phyloP scores from a whole-genome alignment of 2,797 vertebrate species.

The Australoheros facetus region DNA sequence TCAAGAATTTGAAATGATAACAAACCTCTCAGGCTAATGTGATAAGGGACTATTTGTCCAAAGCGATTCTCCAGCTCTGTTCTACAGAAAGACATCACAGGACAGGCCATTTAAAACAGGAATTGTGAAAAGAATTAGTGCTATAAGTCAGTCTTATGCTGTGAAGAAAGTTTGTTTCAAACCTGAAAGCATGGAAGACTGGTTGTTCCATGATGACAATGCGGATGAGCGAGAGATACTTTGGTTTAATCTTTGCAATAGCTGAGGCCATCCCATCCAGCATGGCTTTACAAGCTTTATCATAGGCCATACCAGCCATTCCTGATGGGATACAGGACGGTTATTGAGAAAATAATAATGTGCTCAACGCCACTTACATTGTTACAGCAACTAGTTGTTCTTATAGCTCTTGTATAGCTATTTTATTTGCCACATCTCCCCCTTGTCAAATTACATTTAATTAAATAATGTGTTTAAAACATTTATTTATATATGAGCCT shows the following conservation, averaged over 20 bases:
- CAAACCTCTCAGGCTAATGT: slow-evolving; percentile 48
- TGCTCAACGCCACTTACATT: not conserved
- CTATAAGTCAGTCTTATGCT: not conserved
- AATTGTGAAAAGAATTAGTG: not conserved
- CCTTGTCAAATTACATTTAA: too few relatives aligned
- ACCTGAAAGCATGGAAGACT: slow-evolving; percentile 70
- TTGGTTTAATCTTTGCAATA: slow-evolving; percentile 47
- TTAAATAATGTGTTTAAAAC: too few relatives aligned
- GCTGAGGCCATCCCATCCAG: slow-evolving; percentile 63
- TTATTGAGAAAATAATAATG: not conserved
- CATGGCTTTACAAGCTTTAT: slow-evolving; percentile 62
- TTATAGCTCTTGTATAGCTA: too few relatives aligned
- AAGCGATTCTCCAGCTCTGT: slow-evolving; percentile 62
- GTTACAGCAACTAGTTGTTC: not conserved
- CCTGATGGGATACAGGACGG: slow-evolving; percentile 46
- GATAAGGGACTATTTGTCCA: slow-evolving; percentile 24
- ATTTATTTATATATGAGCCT: too few relatives aligned
- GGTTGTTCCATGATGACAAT: slow-evolving; percentile 61
- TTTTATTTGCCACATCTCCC: too few relatives aligned
- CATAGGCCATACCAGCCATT: slow-evolving; percentile 26
- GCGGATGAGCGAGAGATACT: slow-evolving; percentile 57
- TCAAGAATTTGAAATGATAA: not conserved
- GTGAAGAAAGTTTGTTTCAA: not conserved
- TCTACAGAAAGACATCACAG: slow-evolving; percentile 36
- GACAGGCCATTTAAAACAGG: not conserved